phyloP scores from a whole-genome alignment of 2,888 invertebrate species.

The Molorchus minor region DNA sequence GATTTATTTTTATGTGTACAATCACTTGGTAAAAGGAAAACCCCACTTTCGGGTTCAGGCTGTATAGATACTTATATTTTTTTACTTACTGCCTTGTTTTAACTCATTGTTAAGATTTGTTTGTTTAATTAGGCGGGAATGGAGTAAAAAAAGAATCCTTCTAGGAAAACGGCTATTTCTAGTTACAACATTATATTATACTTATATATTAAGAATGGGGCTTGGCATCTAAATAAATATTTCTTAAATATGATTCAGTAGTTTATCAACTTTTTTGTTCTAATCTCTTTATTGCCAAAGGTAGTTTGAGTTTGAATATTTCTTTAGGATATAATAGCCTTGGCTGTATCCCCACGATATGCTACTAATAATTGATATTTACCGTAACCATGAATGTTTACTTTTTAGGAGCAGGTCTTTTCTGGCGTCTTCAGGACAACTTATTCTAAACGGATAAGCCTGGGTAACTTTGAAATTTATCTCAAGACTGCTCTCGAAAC shows the following conservation, averaged over 20 bases:
- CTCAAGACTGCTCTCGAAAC: slow-evolving; percentile 55
- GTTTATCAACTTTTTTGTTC: background rate
- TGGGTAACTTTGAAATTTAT: slow-evolving; percentile 59
- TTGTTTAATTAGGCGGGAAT: no score
- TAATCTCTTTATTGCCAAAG: background rate
- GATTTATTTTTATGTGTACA: no score
- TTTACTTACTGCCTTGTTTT: no score
- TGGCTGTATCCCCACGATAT: background rate
- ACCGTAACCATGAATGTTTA: background rate
- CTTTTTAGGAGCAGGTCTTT: slow-evolving; percentile 5
- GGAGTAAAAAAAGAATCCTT: no score
- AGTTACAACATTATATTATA: no score
- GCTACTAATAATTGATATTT: background rate
- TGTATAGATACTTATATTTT: no score
- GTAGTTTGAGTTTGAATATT: background rate
- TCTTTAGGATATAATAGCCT: background rate
- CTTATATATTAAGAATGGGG: no score
- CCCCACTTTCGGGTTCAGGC: no score
- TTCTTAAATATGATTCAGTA: background rate
- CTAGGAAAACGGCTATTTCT: no score
- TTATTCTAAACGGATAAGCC: slow-evolving; percentile 47
- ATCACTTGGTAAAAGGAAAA: no score
- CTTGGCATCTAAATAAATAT: no score
- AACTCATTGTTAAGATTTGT: no score
- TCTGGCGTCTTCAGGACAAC: slow-evolving; percentile 18